Evolutionary conservation across 2,888 invertebrate species (phyloP).

Genomic region (Caenorhabditis sp.): DNA sequence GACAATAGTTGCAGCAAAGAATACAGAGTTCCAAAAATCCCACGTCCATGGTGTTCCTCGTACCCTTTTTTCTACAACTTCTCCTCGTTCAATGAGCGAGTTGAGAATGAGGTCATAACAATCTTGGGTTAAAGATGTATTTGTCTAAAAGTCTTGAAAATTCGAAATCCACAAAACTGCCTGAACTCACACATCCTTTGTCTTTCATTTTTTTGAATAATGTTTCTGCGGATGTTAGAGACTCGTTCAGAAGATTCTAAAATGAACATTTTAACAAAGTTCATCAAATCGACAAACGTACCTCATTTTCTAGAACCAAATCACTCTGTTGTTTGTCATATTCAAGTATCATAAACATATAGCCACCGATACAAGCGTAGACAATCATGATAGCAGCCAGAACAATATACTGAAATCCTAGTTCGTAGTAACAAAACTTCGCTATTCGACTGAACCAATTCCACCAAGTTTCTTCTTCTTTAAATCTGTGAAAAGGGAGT

Average conservation of each 20-base stretch:
- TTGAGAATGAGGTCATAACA: constrained; percentile 30
- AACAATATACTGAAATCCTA: constrained; percentile 28
- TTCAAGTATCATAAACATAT: constrained; percentile 33
- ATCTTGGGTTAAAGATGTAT: not conserved
- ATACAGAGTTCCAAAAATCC: constrained; percentile 67
- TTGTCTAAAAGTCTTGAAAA: not conserved
- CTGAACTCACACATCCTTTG: not conserved
- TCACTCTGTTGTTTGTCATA: constrained; percentile 10
- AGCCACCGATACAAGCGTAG: constrained; percentile 38
- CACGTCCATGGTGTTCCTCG: constrained; percentile 51
- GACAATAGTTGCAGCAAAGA: constrained; percentile 64
- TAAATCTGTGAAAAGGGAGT: constrained; percentile 11
- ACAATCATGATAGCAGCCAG: constrained; percentile 29
- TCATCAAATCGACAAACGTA: not conserved
- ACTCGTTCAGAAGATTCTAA: not conserved
- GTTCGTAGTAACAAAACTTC: constrained; percentile 18
- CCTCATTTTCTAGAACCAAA: not conserved
- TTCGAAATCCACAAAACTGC: too few relatives aligned
- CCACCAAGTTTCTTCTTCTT: constrained; percentile 28
- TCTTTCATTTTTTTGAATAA: not conserved
- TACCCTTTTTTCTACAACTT: constrained; percentile 21
- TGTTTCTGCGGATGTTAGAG: not conserved
- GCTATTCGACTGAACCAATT: constrained; percentile 25
- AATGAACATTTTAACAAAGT: not conserved
- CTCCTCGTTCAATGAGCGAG: constrained; percentile 20